phyloP scores from a whole-genome alignment of 2,797 vertebrate species.

The Phoebastria nigripes region DNA sequence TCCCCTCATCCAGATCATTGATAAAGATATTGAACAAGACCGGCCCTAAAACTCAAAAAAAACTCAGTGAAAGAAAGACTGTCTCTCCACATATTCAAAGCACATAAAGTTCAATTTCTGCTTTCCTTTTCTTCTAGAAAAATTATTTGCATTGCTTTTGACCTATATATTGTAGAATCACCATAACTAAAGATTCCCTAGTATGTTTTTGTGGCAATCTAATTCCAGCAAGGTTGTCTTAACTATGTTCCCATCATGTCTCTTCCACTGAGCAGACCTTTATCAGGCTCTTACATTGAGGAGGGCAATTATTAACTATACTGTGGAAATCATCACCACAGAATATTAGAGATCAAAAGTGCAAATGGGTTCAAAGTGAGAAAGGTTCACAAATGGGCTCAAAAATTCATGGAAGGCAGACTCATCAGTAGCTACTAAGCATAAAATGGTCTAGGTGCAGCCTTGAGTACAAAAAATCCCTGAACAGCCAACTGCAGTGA shows the following conservation, averaged over 20 bases:
- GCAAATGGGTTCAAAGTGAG: not conserved
- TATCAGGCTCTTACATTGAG: not conserved
- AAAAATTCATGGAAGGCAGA: not conserved
- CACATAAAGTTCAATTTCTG: not conserved
- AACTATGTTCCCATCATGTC: not conserved
- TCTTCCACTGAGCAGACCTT: not conserved
- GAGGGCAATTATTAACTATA: not conserved
- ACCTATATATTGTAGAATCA: not conserved
- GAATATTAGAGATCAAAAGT: not conserved
- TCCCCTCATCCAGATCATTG: too few relatives aligned
- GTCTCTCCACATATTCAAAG: not conserved
- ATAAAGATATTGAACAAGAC: too few relatives aligned
- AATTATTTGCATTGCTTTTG: not conserved
- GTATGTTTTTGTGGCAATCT: not conserved
- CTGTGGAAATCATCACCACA: not conserved
- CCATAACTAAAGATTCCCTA: not conserved
- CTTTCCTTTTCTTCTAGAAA: not conserved
- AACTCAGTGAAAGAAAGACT: not conserved
- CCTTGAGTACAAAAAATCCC: not conserved
- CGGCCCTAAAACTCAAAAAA: not conserved
- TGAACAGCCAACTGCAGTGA: accelerated
- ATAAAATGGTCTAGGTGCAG: not conserved
- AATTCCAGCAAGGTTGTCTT: not conserved
- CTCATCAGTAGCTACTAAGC: not conserved
- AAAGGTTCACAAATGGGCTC: not conserved